A percentile compares a stretch with the other conserved stretches of the same genome.
phyloP scores from a whole-genome alignment of 2,113 vertebrate species.

The Oryzias woworae region DNA sequence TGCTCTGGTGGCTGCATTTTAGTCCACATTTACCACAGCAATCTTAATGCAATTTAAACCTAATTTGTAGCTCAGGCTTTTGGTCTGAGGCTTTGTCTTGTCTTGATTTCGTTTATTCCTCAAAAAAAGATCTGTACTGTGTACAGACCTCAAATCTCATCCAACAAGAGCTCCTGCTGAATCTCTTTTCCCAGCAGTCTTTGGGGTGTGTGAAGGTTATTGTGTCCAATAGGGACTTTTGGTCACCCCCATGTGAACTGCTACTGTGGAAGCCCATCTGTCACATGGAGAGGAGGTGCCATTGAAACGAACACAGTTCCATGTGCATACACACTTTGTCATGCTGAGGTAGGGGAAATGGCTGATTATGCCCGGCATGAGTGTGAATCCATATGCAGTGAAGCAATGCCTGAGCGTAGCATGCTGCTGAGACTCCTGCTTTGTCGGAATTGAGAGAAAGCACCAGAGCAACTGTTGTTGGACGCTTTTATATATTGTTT shows the following conservation, averaged over 20 bases:
- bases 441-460: conserved; percentile 32
- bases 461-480: conserved; percentile 20
- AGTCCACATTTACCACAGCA: conserved; percentile 43
- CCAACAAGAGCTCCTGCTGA: not conserved
- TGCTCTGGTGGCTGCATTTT: conserved; percentile 24
- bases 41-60: conserved; percentile 53
- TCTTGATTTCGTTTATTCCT: conserved; percentile 40
- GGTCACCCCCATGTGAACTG: conserved; percentile 45
- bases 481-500: not conserved
- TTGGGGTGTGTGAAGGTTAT: conserved; percentile 59
- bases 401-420: conserved; percentile 50
- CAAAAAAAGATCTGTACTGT: conserved; percentile 22
- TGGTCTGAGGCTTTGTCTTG: conserved; percentile 21
- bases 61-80: conserved; percentile 30
- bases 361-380: conserved; percentile 53
- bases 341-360: conserved; percentile 61
- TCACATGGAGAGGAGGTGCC: conserved; percentile 42
- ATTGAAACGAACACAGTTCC: conserved; percentile 39
- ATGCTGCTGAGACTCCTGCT: conserved; percentile 32
- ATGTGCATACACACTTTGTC: conserved; percentile 29
- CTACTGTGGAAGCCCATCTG: conserved; percentile 68
- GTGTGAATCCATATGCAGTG: conserved; percentile 32
- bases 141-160: conserved; percentile 47
- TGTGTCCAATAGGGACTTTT: conserved; percentile 64
- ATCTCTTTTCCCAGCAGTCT: conserved; percentile 23